Base-by-base conservation (phyloP, 2,113 vertebrate genomes). In the Hiodon tergisus region DNA sequence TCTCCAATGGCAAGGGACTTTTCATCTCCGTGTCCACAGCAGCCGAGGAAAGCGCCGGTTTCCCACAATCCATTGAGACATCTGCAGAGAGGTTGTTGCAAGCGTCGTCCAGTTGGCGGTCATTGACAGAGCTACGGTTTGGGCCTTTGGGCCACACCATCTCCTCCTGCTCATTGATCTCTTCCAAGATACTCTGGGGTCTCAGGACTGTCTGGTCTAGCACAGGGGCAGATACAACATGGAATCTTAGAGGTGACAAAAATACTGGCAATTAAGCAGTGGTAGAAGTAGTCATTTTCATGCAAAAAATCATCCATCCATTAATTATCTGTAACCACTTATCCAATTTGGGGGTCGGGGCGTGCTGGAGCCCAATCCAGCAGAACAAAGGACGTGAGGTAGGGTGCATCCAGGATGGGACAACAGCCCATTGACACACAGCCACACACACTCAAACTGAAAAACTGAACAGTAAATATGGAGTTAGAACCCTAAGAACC, bases 101-200 rank as follows among this genome's bases (percentile, higher is more conserved):
- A 81, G 81, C 71, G 80, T 81, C 72, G 3, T 87, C 81, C 65
- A 83, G 86, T 80, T 82, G 89, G 73, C 31, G 78, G 47, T 84
- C 81, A 11, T 76, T 76, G 78, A 81, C 76, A 69, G 77, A 13
- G 69, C 77, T 75, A 82, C 83, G 81, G 70, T 85, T 83, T 62
- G 81, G 77, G 74, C 75, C 83, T 67, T 81, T 67, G 17, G 85
- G 83, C 52, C 78, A 76, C 48, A 72, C 75, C 1, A 85, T 83
- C 84, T 97, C 95, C 78, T 97, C 94, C 78, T 92, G 93, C 83
- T 97, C 95, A 85, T 88, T 90, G 72, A 96, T 94, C 84, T 94
- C 94, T 80, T 94, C 93, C 82, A 96, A 87, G 71, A 87, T 89
- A 75, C 81, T 84, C 75, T 91, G 88, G 76, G 86, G 79, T 74